These are phyloP conservation scores for Procavia capensis DNA, from an alignment of 2,113 vertebrate species.

Conservation along the genomic window DNA sequence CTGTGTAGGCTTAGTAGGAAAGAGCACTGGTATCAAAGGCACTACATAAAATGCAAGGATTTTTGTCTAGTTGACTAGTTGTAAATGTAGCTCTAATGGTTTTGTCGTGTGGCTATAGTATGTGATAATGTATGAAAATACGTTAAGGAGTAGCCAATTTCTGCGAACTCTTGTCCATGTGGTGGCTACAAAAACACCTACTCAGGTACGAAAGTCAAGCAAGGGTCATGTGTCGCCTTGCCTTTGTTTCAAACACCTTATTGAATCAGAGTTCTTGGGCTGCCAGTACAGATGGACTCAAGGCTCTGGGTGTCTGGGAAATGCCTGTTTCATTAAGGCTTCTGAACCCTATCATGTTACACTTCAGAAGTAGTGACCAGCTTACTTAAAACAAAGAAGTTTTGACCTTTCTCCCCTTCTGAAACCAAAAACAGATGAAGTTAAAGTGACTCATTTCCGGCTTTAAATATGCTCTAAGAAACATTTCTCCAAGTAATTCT, in stretches of 20 bases:
- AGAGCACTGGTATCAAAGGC: slow-evolving; percentile 43
- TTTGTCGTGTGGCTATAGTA: slow-evolving; percentile 13
- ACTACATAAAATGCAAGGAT: not conserved
- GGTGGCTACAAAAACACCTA: slow-evolving; percentile 79
- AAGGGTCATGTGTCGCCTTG: slow-evolving; percentile 77
- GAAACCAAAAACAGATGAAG: slow-evolving; percentile 95
- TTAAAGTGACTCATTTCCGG: slow-evolving; percentile 93
- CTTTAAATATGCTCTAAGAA: slow-evolving; percentile 91
- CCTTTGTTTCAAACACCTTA: slow-evolving; percentile 82
- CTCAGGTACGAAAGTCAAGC: slow-evolving; percentile 85
- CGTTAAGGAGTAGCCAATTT: slow-evolving; percentile 69
- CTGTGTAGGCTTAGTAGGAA: not conserved
- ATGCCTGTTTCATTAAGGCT: slow-evolving; percentile 85
- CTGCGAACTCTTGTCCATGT: slow-evolving; percentile 77
- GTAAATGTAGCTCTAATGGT: not conserved
- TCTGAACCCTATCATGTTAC: slow-evolving; percentile 89
- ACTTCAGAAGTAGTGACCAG: slow-evolving; percentile 90
- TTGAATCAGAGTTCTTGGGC: slow-evolving; percentile 25
- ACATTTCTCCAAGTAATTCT: slow-evolving; percentile 72
- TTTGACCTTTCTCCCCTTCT: slow-evolving; percentile 91
- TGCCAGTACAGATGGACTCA: slow-evolving; percentile 70
- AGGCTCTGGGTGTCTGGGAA: slow-evolving; percentile 83
- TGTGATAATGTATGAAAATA: slow-evolving; percentile 42
- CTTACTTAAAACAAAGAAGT: slow-evolving; percentile 90
- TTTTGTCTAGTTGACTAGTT: not conserved